Evolutionary conservation across 1,140 invertebrate genomes (phyloP), one percentile per base, ranked within the genome.

Genomic region (Drosophila santomea): DNA sequence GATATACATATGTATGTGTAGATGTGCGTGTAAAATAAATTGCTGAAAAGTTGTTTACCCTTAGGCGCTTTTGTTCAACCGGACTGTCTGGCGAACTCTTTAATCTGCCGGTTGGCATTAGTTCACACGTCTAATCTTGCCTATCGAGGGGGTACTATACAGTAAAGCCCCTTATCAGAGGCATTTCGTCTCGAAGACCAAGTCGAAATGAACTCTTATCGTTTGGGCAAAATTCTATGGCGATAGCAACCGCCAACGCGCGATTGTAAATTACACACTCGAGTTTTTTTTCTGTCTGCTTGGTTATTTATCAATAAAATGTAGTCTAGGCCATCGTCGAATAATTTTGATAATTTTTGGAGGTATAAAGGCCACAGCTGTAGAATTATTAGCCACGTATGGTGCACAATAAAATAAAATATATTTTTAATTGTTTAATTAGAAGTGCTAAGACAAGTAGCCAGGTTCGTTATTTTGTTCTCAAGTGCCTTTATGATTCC

Each of bases 1-100:
- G 43, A 62, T 61, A 41, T 23, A 28, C 38, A 2, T 23, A 14
- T 39, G 50, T 15, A 47, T n/a, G 20, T 57, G 41, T 36, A n/a
- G 36, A 10, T 32, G 32, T 51, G 15, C 8, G 36, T 25, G 17
- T 35, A 5, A 14, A 20, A 25, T 4, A 25, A 4, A 4, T 25
- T 25, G n/a, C 39, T 17, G n/a, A 74, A 66, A 47, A 52, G 51
- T 66, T 82, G 71, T 82, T 79, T 84, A 84, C 75, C 48, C 62
- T 72, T 50, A 15, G 50, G 41, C 11, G n/a, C 41, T 41, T 25
- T 44, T 51, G 32, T 57, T 14, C 43, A 36, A 51, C 39, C 55
- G 41, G 51, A 17, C 44, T 60, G 67, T 78, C 76, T 63, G 45
- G 39, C 51, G 28, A 48, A 58, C 44, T 71, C 44, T 58, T 50